Evolutionary conservation across 2,888 invertebrate species (phyloP), one percentile per base, ranked within the genome.

Genomic region (Agriopis marginaria): DNA sequence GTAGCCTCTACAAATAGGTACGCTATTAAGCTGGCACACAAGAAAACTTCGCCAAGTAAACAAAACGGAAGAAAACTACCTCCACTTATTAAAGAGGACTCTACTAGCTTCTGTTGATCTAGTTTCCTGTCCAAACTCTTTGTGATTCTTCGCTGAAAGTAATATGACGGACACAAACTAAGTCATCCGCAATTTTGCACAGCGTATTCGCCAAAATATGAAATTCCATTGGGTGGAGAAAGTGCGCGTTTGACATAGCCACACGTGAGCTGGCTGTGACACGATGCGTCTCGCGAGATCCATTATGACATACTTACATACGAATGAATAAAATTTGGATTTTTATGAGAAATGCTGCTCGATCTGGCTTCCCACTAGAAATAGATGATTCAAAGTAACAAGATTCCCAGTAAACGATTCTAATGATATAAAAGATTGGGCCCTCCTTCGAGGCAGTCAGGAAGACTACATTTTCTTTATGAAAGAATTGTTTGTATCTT

Each of bases 11-110:
- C 83, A 86, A 87, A 84, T 81, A 62, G 51, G 62, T 44, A 84
- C 76, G 77, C 80, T 80, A 80, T 82, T 82, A 82, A 83, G 82
- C 80, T 73, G 74, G 79, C 80, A 82, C 79, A 83, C 80, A 81
- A 82, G 84, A 86, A 83, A 87, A 84, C 85, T 84, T 86, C 80
- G 77, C 75, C 76, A 77, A 80, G 79, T 82, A 83, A 85, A 86
- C 82, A 85, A 32, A 81, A 79, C 78, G 71, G 66, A 77, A 67
- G 74, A 78, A 80, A 77, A 79, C 79, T 82, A 83, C 80, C 78
- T 82, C 78, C n/a, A 60, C 60, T 62, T 78, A 78, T 79, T 78
- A 75, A 78, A 77, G 70, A 67, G 47, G 60, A 63, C 63, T 68
- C 58, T 14, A 51, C 62, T 73, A 66, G 66, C 63, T 68, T 62